Percentiles rank a stretch among this genome's conserved stretches.
Conservation (phyloP, 2,888 invertebrate species). For the Mycalesis mineus region DNA sequence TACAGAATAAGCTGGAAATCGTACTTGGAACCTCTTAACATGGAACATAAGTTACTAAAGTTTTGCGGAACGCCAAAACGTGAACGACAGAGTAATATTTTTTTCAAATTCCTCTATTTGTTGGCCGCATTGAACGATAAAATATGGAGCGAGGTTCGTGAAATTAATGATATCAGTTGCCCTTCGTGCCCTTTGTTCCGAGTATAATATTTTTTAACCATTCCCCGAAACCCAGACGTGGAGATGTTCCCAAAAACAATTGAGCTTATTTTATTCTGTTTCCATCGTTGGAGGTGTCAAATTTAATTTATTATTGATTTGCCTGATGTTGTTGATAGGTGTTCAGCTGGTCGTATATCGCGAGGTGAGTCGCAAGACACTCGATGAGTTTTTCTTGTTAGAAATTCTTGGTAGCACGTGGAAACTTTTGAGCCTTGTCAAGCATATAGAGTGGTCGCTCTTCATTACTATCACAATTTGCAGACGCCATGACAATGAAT, state of each 20-base stretch:
- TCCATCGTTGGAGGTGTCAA: slow-evolving; percentile 22
- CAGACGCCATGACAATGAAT: no score
- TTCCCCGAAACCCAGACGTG: slow-evolving; percentile 33
- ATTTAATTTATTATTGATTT: slow-evolving; percentile 26
- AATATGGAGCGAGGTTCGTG: slow-evolving; percentile 57
- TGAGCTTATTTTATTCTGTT: slow-evolving; percentile 19
- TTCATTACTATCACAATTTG: no score
- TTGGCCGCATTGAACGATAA: slow-evolving; percentile 55
- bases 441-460: no score
- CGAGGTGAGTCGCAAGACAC: background rate
- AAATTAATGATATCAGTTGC: slow-evolving; percentile 48
- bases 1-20: no score
- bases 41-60: background rate
- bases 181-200: slow-evolving; percentile 37
- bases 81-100: slow-evolving; percentile 16
- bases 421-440: no score
- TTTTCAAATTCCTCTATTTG: slow-evolving; percentile 34
- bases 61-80: slow-evolving; percentile 36
- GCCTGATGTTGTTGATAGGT: slow-evolving; percentile 7
- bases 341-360: background rate
- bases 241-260: slow-evolving; percentile 25
- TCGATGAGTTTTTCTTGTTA: no score
- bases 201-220: slow-evolving; percentile 33
- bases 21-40: no score
- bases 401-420: no score